Conservation (phyloP, 1,140 invertebrate species). For the Triops longicaudatus region DNA sequence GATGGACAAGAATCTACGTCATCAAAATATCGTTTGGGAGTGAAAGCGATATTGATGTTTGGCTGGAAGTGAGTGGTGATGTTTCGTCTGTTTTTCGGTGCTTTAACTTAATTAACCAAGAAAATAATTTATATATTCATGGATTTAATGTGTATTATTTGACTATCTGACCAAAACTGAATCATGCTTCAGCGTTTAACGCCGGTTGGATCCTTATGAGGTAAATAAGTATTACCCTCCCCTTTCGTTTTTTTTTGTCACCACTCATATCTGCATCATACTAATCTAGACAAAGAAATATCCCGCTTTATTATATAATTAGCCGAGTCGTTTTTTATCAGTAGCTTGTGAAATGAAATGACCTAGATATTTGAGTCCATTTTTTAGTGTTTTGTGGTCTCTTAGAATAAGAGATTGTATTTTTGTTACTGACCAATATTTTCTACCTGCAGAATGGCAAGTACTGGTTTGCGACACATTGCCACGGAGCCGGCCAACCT, state of each 20-base stretch:
- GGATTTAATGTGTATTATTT: not conserved
- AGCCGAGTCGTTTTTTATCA: too few relatives aligned
- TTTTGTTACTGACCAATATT: not conserved
- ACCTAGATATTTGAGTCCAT: too few relatives aligned
- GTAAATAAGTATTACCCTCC: too few relatives aligned
- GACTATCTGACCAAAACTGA: not conserved
- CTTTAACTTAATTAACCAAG: not conserved
- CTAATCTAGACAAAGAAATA: too few relatives aligned
- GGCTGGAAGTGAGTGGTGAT: not conserved
- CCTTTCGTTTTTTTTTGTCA: too few relatives aligned
- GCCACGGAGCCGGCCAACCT: slow-evolving; percentile 35
- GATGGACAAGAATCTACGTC: too few relatives aligned
- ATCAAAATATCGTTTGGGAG: not conserved
- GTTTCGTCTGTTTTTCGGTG: not conserved
- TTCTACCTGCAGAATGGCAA: slow-evolving; percentile 19
- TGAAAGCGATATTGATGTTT: not conserved
- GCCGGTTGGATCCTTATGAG: too few relatives aligned
- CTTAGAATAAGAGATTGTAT: not conserved
- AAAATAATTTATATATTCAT: not conserved
- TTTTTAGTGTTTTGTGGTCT: not conserved
- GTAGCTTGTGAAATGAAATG: too few relatives aligned
- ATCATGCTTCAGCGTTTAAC: not conserved
- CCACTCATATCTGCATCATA: too few relatives aligned
- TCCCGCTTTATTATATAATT: too few relatives aligned
- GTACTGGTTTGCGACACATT: slow-evolving; percentile 32